A percentile compares a stretch with the other conserved stretches of the same genome.
phyloP scores from a whole-genome alignment of 2,888 invertebrate genomes.

The Sacculina carcini region DNA sequence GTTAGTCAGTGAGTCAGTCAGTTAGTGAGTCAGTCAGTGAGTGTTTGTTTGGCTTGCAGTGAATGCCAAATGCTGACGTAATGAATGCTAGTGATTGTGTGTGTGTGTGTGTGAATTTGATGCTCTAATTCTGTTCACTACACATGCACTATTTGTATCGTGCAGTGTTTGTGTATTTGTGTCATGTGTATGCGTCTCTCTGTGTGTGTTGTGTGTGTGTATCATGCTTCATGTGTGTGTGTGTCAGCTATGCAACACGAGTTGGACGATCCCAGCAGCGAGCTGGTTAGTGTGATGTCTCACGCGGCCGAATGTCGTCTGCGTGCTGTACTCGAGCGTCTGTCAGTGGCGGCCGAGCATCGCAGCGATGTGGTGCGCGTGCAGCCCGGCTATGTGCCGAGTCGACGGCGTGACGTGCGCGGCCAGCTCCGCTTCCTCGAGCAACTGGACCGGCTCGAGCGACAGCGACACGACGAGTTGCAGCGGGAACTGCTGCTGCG shows the following conservation, averaged over 20 bases:
- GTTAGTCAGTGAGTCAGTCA: no score
- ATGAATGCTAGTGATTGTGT: no score
- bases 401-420: conserved; percentile 56
- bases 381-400: conserved; percentile 39
- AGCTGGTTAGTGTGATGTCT: conserved; percentile 67
- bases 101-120: no score
- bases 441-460: conserved; percentile 77
- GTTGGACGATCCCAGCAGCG: conserved; percentile 54
- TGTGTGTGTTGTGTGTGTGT: background rate
- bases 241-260: conserved; percentile 33
- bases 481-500: conserved; percentile 77
- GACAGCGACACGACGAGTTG: conserved; percentile 76
- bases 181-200: background rate
- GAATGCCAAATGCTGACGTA: no score
- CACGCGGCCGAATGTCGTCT: conserved; percentile 84
- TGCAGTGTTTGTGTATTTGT: background rate
- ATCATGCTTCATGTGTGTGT: conserved; percentile 5
- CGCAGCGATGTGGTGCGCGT: conserved; percentile 76
- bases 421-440: conserved; percentile 89
- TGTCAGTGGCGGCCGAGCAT: conserved; percentile 79
- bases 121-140: no score
- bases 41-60: no score
- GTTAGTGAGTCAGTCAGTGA: no score
- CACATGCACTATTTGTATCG: no score
- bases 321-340: conserved; percentile 64